A percentile compares a stretch with the other conserved stretches of the same genome.
These are phyloP conservation scores for Anadara kagoshimensis DNA, from an alignment of 1,140 invertebrate species.

Conservation along the genomic window DNA sequence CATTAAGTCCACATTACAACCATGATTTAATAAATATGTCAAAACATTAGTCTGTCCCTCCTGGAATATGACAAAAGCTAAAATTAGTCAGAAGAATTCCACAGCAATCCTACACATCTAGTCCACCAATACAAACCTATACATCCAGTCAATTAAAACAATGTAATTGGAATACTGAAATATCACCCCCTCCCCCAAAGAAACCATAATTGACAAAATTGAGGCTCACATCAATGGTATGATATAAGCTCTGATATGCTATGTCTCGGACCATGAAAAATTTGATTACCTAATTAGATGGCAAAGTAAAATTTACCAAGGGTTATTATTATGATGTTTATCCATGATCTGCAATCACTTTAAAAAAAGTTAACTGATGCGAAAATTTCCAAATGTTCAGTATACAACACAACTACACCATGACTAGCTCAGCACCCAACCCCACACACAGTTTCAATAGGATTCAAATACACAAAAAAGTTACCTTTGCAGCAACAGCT, in stretches of 20 bases:
- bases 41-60: slow-evolving; percentile 40
- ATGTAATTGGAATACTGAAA: no score
- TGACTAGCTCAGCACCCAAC: no score
- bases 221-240: no score
- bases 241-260: no score
- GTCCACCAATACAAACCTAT: no score
- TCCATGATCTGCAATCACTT: background rate
- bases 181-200: no score
- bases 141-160: no score
- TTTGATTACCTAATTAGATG: background rate
- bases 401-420: no score
- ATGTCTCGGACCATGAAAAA: no score
- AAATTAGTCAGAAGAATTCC: background rate
- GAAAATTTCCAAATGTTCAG: no score
- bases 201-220: no score
- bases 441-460: background rate
- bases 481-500: slow-evolving; percentile 70
- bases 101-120: background rate
- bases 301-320: background rate
- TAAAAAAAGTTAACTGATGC: no score
- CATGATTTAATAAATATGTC: slow-evolving; percentile 32
- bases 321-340: background rate
- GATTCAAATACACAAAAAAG: background rate
- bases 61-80: slow-evolving; percentile 24
- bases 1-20: slow-evolving; percentile 35